Base-by-base conservation (phyloP, 2,113 vertebrate genomes). In the Camarhynchus parvulus region DNA sequence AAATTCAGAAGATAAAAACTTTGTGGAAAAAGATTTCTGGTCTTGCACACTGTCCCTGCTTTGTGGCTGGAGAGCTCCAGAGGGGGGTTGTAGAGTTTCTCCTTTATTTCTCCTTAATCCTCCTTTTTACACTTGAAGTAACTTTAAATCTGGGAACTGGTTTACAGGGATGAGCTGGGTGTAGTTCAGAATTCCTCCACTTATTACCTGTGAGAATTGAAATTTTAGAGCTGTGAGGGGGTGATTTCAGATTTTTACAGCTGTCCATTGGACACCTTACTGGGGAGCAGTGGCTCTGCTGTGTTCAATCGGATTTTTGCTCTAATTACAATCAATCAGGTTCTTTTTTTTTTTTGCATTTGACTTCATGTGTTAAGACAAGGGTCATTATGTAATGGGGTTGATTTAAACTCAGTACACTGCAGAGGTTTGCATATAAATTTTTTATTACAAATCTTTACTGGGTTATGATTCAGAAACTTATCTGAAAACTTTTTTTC, bases 71-170 rank as follows among this genome's bases (percentile, higher is more conserved):
- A 91, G 91, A 87, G 67, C 14, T 28, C 31, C 41, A 13, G 66
- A 42, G 92, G 66, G 28, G 25, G 59, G 15, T 58, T 49, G 79
- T 52, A n/a, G 63, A 56, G 25, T 42, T 90, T 90, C 21, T 69
- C n/a, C n/a, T 42, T 55, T 52, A 52, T 33, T 67, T 95, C 93
- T 44, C 42, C 49, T 30, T 78, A 46, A 77, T 78, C 63, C 47
- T 92, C 47, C 84, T 95, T 97, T 94, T 94, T 81, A 59, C 94
- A 95, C 97, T 97, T 97, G 94, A 96, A 96, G 46, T 83, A 56
- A 94, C 92, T 91, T 91, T 52, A 93, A 95, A 89, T 81, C 84
- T 89, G 91, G 69, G 94, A 49, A 63, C 41, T 82, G 84, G 56
- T 92, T 84, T 83, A 28, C 87, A 64, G 80, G 95, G 85, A 27